Conservation (phyloP, 2,888 invertebrate genomes). For the Lacanobia oleracea region DNA sequence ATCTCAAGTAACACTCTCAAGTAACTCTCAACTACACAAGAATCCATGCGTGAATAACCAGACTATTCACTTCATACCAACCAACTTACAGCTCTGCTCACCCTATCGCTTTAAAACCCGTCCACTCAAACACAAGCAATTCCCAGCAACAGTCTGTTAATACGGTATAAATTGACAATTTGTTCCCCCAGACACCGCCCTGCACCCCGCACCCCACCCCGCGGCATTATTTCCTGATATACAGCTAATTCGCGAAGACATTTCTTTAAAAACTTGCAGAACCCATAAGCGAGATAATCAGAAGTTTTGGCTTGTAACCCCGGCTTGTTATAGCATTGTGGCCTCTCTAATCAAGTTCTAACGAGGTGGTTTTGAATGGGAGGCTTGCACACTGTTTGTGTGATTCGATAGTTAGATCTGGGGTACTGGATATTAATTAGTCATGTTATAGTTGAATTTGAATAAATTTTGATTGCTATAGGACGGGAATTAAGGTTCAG, state of each 20-base stretch:
- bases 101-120: slow-evolving; percentile 45
- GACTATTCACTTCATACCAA: slow-evolving; percentile 14
- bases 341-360: slow-evolving; percentile 82
- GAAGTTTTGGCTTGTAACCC: slow-evolving; percentile 73
- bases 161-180: slow-evolving; percentile 67
- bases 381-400: slow-evolving; percentile 59
- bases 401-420: slow-evolving; percentile 34
- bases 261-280: slow-evolving; percentile 75
- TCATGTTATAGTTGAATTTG: background rate
- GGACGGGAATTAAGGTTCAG: background rate
- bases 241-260: slow-evolving; percentile 64
- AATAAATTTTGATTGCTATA: background rate
- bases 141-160: slow-evolving; percentile 56
- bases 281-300: slow-evolving; percentile 74
- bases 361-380: slow-evolving; percentile 74
- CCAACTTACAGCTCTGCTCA: slow-evolving; percentile 18
- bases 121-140: slow-evolving; percentile 51
- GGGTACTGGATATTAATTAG: slow-evolving; percentile 6
- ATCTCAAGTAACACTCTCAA: too few relatives aligned
- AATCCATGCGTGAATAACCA: too few relatives aligned
- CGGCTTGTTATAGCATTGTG: slow-evolving; percentile 77
- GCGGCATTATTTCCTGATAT: slow-evolving; percentile 67
- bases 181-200: slow-evolving; percentile 55
- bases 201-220: slow-evolving; percentile 24
- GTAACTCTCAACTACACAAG: too few relatives aligned